Evolutionary conservation across 2,888 invertebrate species (phyloP).

Genomic region (Drosophila colorata): DNA sequence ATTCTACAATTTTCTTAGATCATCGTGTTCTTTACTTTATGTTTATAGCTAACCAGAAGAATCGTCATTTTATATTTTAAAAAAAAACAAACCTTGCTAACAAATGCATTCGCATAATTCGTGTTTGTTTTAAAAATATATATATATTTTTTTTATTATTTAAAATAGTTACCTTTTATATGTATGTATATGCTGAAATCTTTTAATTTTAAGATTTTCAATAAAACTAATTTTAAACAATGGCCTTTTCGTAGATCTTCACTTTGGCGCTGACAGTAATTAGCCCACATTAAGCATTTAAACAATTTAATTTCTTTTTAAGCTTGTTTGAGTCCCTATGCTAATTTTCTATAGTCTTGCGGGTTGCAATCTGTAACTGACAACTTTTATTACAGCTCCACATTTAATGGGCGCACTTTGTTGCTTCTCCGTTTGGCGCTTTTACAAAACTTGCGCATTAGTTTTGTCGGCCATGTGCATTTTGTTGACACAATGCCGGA

Average conservation of each 20-base stretch:
- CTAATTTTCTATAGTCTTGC: background rate
- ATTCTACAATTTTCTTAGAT: background rate
- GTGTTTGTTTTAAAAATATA: no score
- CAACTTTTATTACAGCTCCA: constrained; percentile 32
- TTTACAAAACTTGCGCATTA: constrained; percentile 48
- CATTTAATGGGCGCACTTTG: constrained; percentile 26
- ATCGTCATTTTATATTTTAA: constrained; percentile 4
- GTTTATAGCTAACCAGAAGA: background rate
- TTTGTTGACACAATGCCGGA: constrained; percentile 44
- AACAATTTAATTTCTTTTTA: background rate
- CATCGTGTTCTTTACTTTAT: background rate
- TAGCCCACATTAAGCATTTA: background rate
- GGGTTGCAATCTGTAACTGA: constrained; percentile 20
- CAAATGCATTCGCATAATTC: no score
- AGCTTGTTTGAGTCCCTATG: background rate
- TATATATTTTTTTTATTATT: background rate
- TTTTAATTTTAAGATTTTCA: background rate
- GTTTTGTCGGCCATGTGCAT: constrained; percentile 36
- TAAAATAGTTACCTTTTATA: background rate
- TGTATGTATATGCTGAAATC: background rate
- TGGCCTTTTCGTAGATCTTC: background rate
- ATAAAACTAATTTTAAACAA: background rate
- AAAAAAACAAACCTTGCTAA: background rate
- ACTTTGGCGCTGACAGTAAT: background rate
- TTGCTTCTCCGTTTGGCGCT: constrained; percentile 12